A percentile compares a stretch with the other conserved stretches of the same genome.
These are phyloP conservation scores for Tenebrosternarchus preto DNA, from an alignment of 2,113 vertebrate genomes.

Conservation along the genomic window DNA sequence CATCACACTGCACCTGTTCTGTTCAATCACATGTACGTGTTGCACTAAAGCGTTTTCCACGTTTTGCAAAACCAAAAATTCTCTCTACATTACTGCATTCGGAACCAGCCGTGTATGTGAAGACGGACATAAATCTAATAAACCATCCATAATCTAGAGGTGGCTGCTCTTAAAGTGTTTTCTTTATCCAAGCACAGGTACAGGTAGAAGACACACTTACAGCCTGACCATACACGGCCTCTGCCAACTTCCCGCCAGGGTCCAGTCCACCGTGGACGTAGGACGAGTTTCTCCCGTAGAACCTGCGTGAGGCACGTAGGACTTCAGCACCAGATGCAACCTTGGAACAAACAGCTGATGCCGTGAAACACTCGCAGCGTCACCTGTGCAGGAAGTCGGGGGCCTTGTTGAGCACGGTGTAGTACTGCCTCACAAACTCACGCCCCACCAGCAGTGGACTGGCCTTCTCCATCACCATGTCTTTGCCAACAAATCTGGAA, in stretches of 20 bases:
- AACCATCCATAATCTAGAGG: too few relatives aligned
- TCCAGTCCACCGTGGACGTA: slow-evolving; percentile 97
- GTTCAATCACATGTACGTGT: too few relatives aligned
- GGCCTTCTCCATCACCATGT: slow-evolving; percentile 99
- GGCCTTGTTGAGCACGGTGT: slow-evolving; percentile 98
- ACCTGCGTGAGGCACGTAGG: slow-evolving; percentile 70
- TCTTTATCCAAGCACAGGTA: too few relatives aligned
- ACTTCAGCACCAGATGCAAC: too few relatives aligned
- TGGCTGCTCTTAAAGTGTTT: too few relatives aligned
- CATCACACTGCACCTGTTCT: too few relatives aligned
- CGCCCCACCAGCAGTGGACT: slow-evolving; percentile 99
- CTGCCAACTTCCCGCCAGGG: slow-evolving; percentile 88
- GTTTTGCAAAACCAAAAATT: too few relatives aligned
- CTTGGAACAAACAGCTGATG: too few relatives aligned
- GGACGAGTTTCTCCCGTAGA: slow-evolving; percentile 98
- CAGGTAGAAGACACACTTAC: slow-evolving; percentile 74
- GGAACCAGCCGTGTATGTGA: too few relatives aligned
- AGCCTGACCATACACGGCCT: slow-evolving; percentile 96
- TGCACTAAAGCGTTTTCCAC: too few relatives aligned
- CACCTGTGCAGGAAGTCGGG: slow-evolving; percentile 99
- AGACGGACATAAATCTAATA: too few relatives aligned
- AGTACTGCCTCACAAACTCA: slow-evolving; percentile 99
- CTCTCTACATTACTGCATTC: too few relatives aligned
- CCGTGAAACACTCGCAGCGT: neutral
- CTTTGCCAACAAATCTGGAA: slow-evolving; percentile 71